These are phyloP conservation scores for Dolichoris vasculosae DNA, from an alignment of 1,140 invertebrate species.

Conservation along the genomic window DNA sequence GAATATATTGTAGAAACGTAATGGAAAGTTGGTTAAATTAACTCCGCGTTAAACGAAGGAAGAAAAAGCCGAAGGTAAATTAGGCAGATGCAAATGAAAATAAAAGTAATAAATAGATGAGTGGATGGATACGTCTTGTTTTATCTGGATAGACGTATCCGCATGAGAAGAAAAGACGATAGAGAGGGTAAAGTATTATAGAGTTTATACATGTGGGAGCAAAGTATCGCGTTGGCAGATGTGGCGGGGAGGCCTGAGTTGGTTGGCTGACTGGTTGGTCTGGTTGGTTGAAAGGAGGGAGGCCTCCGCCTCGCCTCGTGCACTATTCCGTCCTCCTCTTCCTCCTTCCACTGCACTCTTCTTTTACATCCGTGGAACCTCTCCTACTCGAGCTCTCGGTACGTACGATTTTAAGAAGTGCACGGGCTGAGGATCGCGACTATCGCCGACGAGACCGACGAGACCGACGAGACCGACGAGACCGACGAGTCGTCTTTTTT, in stretches of 20 bases:
- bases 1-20: too few relatives aligned
- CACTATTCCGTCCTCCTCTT: constrained; percentile 45
- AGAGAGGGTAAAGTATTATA: neutral
- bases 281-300: constrained; percentile 20
- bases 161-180: neutral
- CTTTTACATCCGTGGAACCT: neutral
- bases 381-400: neutral
- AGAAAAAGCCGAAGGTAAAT: too few relatives aligned
- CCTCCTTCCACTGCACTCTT: constrained; percentile 34
- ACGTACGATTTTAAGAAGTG: neutral
- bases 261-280: constrained; percentile 26
- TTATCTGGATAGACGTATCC: neutral
- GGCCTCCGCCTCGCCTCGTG: constrained; percentile 32
- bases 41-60: too few relatives aligned
- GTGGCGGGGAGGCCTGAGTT: constrained; percentile 32
- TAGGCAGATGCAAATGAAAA: too few relatives aligned
- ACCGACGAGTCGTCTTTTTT: neutral
- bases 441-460: neutral
- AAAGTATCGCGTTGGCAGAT: neutral
- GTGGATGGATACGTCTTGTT: neutral
- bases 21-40: too few relatives aligned
- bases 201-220: neutral
- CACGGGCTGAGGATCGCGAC: neutral
- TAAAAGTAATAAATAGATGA: too few relatives aligned
- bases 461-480: too few relatives aligned